Conservation (phyloP, 2,888 invertebrate species). For the Yponomeuta plumbellus region DNA sequence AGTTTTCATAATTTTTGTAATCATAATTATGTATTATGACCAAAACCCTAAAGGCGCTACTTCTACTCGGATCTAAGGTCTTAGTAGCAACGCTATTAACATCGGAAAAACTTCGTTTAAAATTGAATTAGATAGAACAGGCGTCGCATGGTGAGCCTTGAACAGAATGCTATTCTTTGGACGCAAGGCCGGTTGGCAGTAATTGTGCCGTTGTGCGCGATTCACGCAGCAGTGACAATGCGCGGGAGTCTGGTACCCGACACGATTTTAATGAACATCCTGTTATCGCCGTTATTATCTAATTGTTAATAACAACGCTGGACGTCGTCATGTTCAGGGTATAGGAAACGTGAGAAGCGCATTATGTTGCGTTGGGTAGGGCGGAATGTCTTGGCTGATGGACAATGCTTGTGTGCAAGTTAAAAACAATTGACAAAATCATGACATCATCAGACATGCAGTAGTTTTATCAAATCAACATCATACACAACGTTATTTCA, state of each 20-base stretch:
- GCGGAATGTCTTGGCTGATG: background rate
- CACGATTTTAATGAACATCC: constrained; percentile 14
- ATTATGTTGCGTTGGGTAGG: background rate
- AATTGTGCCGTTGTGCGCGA: constrained; percentile 29
- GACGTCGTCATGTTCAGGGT: background rate
- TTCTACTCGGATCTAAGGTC: too few species aligned
- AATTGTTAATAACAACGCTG: constrained; percentile 11
- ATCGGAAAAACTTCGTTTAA: constrained; percentile 16
- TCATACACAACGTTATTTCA: too few species aligned
- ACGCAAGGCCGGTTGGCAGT: constrained; percentile 31
- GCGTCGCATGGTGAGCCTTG: background rate
- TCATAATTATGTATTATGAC: too few species aligned
- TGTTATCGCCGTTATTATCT: constrained; percentile 15
- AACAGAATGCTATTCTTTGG: constrained; percentile 25
- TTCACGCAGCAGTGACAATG: background rate
- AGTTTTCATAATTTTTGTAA: too few species aligned
- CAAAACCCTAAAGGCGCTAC: too few species aligned
- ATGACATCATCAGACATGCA: too few species aligned
- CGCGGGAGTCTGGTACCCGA: background rate
- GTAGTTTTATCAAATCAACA: too few species aligned
- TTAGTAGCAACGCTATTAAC: constrained; percentile 21
- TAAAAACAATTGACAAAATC: background rate
- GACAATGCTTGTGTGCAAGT: background rate
- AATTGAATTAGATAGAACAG: constrained; percentile 9
- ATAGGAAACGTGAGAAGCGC: background rate